phyloP scores from a whole-genome alignment of 2,113 vertebrate genomes.

The Ceuthmochares aereus region DNA sequence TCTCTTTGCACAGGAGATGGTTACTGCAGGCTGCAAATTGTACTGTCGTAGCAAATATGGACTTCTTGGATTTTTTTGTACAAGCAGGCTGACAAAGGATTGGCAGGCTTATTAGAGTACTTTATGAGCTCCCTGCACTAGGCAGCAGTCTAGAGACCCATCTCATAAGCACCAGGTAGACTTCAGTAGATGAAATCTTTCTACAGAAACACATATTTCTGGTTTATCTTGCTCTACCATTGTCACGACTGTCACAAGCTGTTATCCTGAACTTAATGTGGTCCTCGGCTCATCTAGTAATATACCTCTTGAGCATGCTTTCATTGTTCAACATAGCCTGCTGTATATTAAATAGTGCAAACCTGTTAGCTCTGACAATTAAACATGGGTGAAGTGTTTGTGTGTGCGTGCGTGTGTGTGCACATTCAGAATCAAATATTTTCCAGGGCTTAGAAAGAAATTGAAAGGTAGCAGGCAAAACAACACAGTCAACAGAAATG shows the following conservation, averaged over 20 bases:
- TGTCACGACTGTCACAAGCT: not conserved
- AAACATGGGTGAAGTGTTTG: not conserved
- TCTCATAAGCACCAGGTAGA: not conserved
- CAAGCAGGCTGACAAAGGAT: not conserved
- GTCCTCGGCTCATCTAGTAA: not conserved
- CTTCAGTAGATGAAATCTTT: not conserved
- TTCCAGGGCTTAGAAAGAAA: conserved; percentile 23
- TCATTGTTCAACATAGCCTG: not conserved
- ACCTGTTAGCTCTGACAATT: not conserved
- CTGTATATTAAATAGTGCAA: not conserved
- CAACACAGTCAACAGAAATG: not conserved
- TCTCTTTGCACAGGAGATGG: not conserved
- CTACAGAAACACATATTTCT: not conserved
- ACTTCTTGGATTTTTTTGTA: not conserved
- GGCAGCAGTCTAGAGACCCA: not conserved
- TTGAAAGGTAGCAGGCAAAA: conserved; percentile 38
- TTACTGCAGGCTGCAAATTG: not conserved
- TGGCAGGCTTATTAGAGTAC: not conserved
- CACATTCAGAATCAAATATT: not conserved
- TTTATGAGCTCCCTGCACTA: not conserved
- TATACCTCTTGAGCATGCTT: not conserved
- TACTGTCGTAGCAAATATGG: not conserved
- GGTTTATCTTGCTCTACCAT: not conserved
- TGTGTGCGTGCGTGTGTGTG: not conserved
- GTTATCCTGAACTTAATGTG: not conserved